These are phyloP conservation scores for Chrysopilus asiliformis DNA, from an alignment of 2,888 invertebrate species.

Conservation along the genomic window DNA sequence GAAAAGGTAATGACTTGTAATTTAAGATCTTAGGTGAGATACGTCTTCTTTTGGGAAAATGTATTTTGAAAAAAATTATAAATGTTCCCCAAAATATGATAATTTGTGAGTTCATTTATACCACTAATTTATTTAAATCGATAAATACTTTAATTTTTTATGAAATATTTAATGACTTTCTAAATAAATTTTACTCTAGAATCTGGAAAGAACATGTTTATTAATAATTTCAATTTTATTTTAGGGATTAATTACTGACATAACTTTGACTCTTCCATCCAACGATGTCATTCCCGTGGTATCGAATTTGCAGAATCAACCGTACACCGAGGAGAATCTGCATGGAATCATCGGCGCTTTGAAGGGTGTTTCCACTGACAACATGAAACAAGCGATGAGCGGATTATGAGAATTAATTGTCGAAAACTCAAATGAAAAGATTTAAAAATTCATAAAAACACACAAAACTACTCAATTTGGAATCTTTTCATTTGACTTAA, in stretches of 20 bases:
- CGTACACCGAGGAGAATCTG: slow-evolving; percentile 32
- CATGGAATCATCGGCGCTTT: slow-evolving; percentile 31
- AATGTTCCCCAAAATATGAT: too few species aligned
- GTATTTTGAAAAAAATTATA: not conserved
- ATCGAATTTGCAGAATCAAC: slow-evolving; percentile 27
- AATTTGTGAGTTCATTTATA: not conserved
- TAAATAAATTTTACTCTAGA: too few species aligned
- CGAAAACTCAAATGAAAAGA: too few species aligned
- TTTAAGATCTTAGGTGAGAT: not conserved
- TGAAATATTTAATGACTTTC: not conserved
- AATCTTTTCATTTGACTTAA: too few species aligned
- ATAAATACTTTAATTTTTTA: not conserved
- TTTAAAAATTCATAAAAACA: too few species aligned
- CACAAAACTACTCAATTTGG: too few species aligned
- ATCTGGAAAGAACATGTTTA: too few species aligned
- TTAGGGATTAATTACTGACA: slow-evolving; percentile 32
- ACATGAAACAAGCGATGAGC: slow-evolving; percentile 35
- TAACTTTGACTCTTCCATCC: slow-evolving; percentile 27
- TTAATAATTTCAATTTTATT: not conserved
- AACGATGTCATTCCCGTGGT: slow-evolving; percentile 32
- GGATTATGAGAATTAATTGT: slow-evolving; percentile 22
- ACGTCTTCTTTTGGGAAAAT: too few species aligned
- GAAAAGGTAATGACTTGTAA: slow-evolving; percentile 26
- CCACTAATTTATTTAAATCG: not conserved
- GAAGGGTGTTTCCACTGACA: slow-evolving; percentile 34